A percentile compares a stretch with the other conserved stretches of the same genome.
Conservation (phyloP, 2,888 invertebrate species). For the Steromphala cineraria region DNA sequence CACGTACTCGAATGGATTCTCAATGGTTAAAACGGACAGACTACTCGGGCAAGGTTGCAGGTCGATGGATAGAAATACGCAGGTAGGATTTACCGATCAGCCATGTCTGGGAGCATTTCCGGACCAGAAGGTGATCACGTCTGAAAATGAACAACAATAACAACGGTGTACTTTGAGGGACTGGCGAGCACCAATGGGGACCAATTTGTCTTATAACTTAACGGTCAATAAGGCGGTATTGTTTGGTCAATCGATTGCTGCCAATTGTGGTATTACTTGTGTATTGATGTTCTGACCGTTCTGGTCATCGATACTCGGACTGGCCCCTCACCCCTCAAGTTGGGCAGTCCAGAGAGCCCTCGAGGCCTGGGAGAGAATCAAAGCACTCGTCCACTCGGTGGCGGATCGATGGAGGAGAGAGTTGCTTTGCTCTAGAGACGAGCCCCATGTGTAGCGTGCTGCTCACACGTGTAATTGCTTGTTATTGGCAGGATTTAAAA, state of each 20-base stretch:
- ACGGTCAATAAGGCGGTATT: constrained; percentile 9
- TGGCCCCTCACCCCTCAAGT: not conserved
- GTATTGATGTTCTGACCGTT: constrained; percentile 9
- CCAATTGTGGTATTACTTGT: constrained; percentile 15
- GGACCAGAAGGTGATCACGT: not conserved
- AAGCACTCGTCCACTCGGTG: not conserved
- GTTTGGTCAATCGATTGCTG: constrained; percentile 11
- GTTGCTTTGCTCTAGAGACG: not conserved
- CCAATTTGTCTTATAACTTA: constrained; percentile 17
- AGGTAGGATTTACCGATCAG: not conserved
- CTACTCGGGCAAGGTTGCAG: not conserved
- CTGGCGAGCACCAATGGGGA: not conserved
- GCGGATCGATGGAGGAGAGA: too few species aligned
- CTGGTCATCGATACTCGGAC: constrained; percentile 9
- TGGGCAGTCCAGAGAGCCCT: not conserved
- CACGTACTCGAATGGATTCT: constrained; percentile 2
- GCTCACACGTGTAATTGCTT: constrained; percentile 3
- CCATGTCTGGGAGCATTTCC: not conserved
- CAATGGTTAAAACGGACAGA: constrained; percentile 1
- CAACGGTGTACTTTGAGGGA: not conserved
- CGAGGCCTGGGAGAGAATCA: not conserved
- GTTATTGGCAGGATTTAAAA: constrained; percentile 3
- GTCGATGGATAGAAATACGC: constrained; percentile 5
- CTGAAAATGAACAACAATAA: not conserved
- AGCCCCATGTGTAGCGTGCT: not conserved